Evolutionary conservation across 2,797 vertebrate species (phyloP).

Genomic region (Enteromius paludinosus): DNA sequence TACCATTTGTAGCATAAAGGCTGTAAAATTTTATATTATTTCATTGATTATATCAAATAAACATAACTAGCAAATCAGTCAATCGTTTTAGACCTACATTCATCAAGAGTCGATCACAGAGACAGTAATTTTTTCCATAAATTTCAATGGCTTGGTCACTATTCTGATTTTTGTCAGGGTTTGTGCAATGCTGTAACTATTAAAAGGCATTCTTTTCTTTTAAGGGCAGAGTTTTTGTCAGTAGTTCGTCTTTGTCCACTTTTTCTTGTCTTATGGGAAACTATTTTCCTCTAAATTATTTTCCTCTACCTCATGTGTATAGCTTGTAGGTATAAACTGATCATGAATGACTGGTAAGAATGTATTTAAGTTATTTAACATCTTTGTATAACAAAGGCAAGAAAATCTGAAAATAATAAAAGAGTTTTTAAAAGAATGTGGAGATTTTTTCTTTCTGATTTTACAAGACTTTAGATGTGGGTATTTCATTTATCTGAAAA

Average conservation of each 20-base stretch:
- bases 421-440: constrained; percentile 93
- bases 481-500: not conserved
- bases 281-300: constrained; percentile 84
- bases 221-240: constrained; percentile 80
- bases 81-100: constrained; percentile 21
- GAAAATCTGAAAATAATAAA: constrained; percentile 98
- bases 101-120: not conserved
- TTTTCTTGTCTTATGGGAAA: constrained; percentile 91
- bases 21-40: not conserved
- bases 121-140: not conserved
- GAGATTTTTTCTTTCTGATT: not conserved
- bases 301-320: constrained; percentile 99
- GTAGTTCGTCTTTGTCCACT: constrained; percentile 78
- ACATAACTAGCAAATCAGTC: constrained; percentile 5
- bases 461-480: not conserved
- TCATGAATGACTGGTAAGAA: constrained; percentile 99
- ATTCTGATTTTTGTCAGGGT: constrained; percentile 72
- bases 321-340: constrained; percentile 97
- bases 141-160: constrained; percentile 24
- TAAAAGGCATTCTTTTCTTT: constrained; percentile 77
- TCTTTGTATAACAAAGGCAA: constrained; percentile 99
- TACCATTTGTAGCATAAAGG: constrained; percentile 27
- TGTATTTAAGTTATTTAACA: constrained; percentile 99
- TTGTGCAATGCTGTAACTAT: constrained; percentile 80
- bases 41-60: constrained; percentile 19